Conservation (phyloP, 2,888 invertebrate species). For the Lasioglossum vierecki region DNA sequence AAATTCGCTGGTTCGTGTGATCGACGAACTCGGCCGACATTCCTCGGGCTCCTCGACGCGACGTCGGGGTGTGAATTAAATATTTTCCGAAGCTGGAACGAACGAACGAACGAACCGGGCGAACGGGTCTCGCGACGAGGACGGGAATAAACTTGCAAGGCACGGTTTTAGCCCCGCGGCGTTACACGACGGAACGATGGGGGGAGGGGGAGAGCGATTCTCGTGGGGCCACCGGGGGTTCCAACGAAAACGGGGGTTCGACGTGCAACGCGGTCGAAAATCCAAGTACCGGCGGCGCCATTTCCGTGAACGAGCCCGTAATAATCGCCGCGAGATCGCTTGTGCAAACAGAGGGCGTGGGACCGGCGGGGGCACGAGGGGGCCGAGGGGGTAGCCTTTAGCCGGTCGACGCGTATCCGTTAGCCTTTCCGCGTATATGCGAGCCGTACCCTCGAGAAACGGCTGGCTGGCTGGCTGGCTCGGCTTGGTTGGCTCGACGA, state of each 20-base stretch:
- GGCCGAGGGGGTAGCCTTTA: neutral
- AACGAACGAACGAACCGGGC: neutral
- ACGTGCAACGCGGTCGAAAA: slow-evolving; percentile 41
- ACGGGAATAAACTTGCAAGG: slow-evolving; percentile 6
- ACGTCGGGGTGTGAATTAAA: slow-evolving; percentile 7
- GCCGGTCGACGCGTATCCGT: slow-evolving; percentile 37
- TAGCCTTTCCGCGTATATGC: slow-evolving; percentile 63
- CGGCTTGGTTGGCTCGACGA: slow-evolving; percentile 1
- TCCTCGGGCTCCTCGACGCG: neutral
- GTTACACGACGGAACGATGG: neutral
- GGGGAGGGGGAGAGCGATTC: neutral
- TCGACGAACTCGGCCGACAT: neutral
- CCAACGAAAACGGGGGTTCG: slow-evolving; percentile 12
- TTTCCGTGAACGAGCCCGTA: slow-evolving; percentile 61
- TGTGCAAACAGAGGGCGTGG: slow-evolving; percentile 59
- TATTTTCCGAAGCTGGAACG: neutral
- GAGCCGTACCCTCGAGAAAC: slow-evolving; percentile 43
- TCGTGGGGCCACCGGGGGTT: slow-evolving; percentile 7
- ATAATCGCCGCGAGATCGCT: slow-evolving; percentile 68
- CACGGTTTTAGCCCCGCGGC: slow-evolving; percentile 11
- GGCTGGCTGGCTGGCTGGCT: slow-evolving; percentile 1
- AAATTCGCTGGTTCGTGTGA: neutral
- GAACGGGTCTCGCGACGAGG: slow-evolving; percentile 5
- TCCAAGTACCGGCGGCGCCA: slow-evolving; percentile 48
- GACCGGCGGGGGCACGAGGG: neutral